Evolutionary conservation across 2,113 vertebrate genomes (phyloP).

Genomic region (Anolis carolinensis): DNA sequence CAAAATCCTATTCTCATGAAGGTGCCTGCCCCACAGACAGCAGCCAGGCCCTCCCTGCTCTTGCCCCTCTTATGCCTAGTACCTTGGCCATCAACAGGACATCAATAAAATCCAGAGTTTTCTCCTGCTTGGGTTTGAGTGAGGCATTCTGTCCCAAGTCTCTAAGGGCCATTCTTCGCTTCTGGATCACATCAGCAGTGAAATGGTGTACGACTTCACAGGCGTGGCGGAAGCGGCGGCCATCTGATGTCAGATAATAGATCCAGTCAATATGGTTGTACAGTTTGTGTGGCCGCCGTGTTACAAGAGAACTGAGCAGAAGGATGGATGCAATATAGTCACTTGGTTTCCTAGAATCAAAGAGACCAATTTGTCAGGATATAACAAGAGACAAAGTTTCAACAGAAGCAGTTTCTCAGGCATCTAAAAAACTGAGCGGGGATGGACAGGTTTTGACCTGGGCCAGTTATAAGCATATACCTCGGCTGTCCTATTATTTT

Average conservation of each 20-base stretch:
- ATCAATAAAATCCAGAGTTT: conserved; percentile 85
- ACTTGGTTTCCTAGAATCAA: conserved; percentile 71
- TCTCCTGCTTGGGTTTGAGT: conserved; percentile 67
- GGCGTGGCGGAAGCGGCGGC: conserved; percentile 76
- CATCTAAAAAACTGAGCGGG: rapidly evolving
- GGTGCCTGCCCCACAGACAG: not conserved
- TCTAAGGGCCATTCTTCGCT: conserved; percentile 63
- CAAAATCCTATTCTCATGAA: not conserved
- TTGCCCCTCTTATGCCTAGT: no score
- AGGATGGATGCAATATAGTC: conserved; percentile 85
- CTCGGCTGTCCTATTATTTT: no score
- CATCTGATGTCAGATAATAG: conserved; percentile 76
- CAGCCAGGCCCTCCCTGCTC: not conserved
- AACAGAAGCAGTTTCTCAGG: not conserved
- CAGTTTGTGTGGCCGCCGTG: conserved; percentile 73
- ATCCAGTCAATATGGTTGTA: conserved; percentile 81
- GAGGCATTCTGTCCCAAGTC: conserved; percentile 58
- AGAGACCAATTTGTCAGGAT: rapidly evolving
- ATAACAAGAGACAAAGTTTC: not conserved
- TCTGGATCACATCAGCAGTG: conserved; percentile 79
- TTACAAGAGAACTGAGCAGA: conserved; percentile 82
- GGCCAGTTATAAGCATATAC: not conserved
- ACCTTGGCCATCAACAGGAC: conserved; percentile 86
- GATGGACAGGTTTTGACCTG: not conserved
- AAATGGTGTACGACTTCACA: conserved; percentile 81